Evolutionary conservation across 2,888 invertebrate genomes (phyloP), one percentile per base, ranked within the genome.

Genomic region (Mesorhabditis belari): DNA sequence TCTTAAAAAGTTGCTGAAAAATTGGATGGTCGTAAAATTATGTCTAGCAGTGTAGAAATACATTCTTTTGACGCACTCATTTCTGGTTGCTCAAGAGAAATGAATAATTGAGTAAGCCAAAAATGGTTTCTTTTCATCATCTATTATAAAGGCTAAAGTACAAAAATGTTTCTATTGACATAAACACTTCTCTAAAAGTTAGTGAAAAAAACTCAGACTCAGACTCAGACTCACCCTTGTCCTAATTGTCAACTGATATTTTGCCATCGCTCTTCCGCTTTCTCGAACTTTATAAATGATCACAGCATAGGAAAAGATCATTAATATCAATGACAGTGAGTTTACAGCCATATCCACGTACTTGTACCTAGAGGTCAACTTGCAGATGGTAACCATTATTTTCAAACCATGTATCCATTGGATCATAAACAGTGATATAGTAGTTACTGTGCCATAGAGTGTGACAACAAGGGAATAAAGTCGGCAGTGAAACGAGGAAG

Each of bases 301-400:
- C n/a, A 75, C 75, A 0, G 75, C 70, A 63, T 79, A 79, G 19
- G 75, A 77, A 25, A 77, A 63, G 24, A 79, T 69, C 79, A 79
- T 79, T 58, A 75, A 64, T 6, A 73, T 57, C 12, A 77, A 60
- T 0, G 75, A 71, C 24, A 77, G 55, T 44, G 70, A 70, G 62
- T 77, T 77, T 9, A 79, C 72, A 5, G 64, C 66, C 71, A 79
- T 73, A 63, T 78, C 78, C 35, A 78, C 77, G 59, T 72, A 71
- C 52, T 70, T 73, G 66, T 77, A 77, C 65, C 76, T 76, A 28
- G 49, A 69, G 35, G 6, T 51, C 53, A 49, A 29, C 50, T 4
- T 5, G 9, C 1, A n/a, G n/a, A n/a, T n/a, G n/a, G n/a, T 12
- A n/a, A n/a, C n/a, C 9, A 35, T 35, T 35, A 9, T 35, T 35